Base-by-base conservation (phyloP, 2,113 vertebrate genomes). In the Poeciliopsis occidentalis region DNA sequence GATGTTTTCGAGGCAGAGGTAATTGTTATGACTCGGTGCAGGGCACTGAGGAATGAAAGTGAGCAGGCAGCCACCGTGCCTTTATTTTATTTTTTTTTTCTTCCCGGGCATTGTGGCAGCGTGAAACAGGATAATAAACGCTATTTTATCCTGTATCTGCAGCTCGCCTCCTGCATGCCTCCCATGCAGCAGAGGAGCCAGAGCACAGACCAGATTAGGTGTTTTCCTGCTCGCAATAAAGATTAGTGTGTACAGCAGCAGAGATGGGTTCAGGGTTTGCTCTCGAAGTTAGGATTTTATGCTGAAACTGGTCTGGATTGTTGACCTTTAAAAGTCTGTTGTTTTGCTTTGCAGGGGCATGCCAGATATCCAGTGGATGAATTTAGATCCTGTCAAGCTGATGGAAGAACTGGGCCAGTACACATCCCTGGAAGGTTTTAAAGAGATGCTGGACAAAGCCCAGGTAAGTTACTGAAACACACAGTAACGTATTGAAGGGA, bases 281-380 rank as follows among this genome's bases (percentile, higher is more conserved):
- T 74, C 27, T 72, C 6, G 26, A 26, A 27, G 41, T 69, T 78
- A 44, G 64, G 37, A 69, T 67, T 26, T 64, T 62, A 39, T 66
- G 19, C 30, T 72, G 26, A 12, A 34, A 66, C 65, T 22, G 74
- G 22, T 80, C 75, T 67, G 32, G n/a, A 63, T 70, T 32, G 37
- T 60, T 64, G 31, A 67, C 71, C 60, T 64, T 71, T 37, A 17
- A 51, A 3, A 60, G 37, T 72, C 27, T 71, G 24, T 75, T 64
- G 72, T 41, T 73, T 41, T 73, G 87, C 12, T 91, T 37, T 87
- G 3, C 91, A 99, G 98, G 70, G 98, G 98, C 13, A 97, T 96
- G 85, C 96, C 96, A 0, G 97, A 99, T 79, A 99, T 99, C 91
- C 97, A 99, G 86, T 99, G 98, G 98, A 98, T 97, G 92, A 99